Conservation (phyloP, 2,797 vertebrate species). For the Thamnophis elegans region DNA sequence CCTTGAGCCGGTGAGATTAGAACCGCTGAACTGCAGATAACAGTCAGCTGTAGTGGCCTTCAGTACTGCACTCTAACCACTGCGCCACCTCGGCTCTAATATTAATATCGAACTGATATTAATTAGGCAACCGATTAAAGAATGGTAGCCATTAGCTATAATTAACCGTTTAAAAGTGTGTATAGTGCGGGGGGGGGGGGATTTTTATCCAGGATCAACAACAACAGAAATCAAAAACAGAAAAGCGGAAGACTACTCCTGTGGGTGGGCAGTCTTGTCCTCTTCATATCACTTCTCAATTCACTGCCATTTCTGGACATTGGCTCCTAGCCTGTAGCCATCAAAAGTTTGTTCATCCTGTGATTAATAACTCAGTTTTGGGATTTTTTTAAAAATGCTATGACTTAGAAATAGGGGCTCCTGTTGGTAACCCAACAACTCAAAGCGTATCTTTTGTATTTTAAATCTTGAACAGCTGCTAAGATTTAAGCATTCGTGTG, state of each 20-base stretch:
- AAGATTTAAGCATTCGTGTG: not conserved
- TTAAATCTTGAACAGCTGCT: not conserved
- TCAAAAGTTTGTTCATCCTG: not conserved
- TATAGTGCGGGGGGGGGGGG: not conserved
- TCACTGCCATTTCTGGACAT: not conserved
- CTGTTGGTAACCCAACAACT: not conserved
- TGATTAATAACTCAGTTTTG: not conserved
- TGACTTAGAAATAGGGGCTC: not conserved
- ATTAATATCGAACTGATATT: no score
- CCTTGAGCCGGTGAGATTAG: no score
- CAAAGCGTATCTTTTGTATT: not conserved
- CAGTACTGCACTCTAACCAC: no score
- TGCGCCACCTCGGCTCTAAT: no score
- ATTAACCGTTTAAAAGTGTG: not conserved
- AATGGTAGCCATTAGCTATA: not conserved
- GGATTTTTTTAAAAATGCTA: not conserved
- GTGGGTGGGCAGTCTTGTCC: not conserved
- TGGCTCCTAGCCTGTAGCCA: not conserved
- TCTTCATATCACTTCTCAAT: not conserved
- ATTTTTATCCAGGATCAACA: not conserved
- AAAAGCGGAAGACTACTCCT: not conserved
- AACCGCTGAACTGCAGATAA: no score
- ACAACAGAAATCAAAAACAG: not conserved
- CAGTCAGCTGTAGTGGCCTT: no score
- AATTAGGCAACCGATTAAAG: not conserved